These are phyloP conservation scores for Dichetophora obliterata DNA, from an alignment of 2,888 invertebrate genomes.

Conservation along the genomic window DNA sequence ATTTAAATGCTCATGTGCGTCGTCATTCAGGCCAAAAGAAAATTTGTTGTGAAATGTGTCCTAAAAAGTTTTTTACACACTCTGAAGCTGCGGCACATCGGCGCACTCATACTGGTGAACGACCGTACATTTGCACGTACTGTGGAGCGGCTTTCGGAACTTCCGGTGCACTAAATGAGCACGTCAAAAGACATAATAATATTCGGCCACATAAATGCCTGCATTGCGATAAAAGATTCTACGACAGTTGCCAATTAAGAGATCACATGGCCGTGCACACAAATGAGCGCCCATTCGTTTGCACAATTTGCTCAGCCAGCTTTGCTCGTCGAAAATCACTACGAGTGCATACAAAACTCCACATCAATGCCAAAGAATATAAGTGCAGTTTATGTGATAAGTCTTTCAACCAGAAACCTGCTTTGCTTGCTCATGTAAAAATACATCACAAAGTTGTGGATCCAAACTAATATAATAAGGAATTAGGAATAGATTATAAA, in stretches of 20 bases:
- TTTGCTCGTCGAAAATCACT: constrained; percentile 50
- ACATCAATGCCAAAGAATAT: constrained; percentile 50
- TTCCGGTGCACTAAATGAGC: background rate
- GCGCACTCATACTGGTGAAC: constrained; percentile 25
- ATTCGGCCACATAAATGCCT: background rate
- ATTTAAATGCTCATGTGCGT: constrained; percentile 7
- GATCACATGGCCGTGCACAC: constrained; percentile 70
- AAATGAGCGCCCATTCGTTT: constrained; percentile 72
- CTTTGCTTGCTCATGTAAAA: constrained; percentile 47
- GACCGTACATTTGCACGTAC: constrained; percentile 4
- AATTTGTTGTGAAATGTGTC: constrained; percentile 7
- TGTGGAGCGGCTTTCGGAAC: background rate
- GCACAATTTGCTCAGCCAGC: constrained; percentile 55
- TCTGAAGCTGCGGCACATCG: constrained; percentile 1
- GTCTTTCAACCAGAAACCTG: constrained; percentile 51
- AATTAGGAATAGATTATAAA: too few relatives aligned
- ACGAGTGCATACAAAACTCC: constrained; percentile 48
- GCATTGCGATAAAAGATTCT: constrained; percentile 43
- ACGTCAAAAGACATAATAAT: background rate
- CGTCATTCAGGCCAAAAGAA: constrained; percentile 5
- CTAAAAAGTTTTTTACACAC: background rate
- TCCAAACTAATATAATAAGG: background rate
- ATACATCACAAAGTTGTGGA: constrained; percentile 40
- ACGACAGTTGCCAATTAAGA: constrained; percentile 36
- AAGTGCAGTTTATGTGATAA: constrained; percentile 50